Percentiles rank a stretch among this genome's conserved stretches.
These are phyloP conservation scores for Samia ricini DNA, from an alignment of 1,140 invertebrate species.

Conservation along the genomic window DNA sequence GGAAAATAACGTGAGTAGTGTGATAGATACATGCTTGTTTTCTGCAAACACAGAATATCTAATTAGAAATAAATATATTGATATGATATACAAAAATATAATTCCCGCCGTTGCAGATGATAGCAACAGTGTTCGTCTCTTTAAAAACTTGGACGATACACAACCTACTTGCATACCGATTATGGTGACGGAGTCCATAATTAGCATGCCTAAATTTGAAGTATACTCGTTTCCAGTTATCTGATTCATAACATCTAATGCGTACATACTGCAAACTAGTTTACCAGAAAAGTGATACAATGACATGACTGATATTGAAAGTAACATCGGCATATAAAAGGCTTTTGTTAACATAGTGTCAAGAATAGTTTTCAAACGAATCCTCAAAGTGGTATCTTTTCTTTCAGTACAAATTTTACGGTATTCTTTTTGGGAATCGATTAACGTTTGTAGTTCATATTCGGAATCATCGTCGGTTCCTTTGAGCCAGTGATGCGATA, in stretches of 20 bases:
- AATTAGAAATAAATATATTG: constrained; percentile 29
- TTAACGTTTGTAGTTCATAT: constrained; percentile 24
- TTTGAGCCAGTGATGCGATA: constrained; percentile 26
- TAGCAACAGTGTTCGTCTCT: constrained; percentile 25
- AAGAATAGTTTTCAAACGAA: constrained; percentile 9
- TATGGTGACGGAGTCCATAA: constrained; percentile 30
- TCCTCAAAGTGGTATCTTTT: constrained; percentile 3
- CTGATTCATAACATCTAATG: constrained; percentile 34
- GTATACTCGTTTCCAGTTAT: constrained; percentile 28
- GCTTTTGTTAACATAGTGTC: constrained; percentile 14
- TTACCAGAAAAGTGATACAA: constrained; percentile 41
- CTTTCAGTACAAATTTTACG: constrained; percentile 7
- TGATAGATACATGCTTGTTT: constrained; percentile 21
- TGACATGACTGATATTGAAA: constrained; percentile 18
- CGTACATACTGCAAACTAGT: constrained; percentile 34
- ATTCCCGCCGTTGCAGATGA: constrained; percentile 20
- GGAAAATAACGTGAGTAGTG: constrained; percentile 23
- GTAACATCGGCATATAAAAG: constrained; percentile 20
- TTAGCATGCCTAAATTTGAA: constrained; percentile 28
- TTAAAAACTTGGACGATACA: constrained; percentile 22
- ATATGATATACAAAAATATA: constrained; percentile 25
- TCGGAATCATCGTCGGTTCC: constrained; percentile 23
- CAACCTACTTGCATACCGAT: constrained; percentile 30
- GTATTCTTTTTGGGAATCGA: constrained; percentile 23
- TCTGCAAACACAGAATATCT: constrained; percentile 12